Evolutionary conservation across 2,797 vertebrate genomes (phyloP).

Genomic region (Sibirionetta formosa): DNA sequence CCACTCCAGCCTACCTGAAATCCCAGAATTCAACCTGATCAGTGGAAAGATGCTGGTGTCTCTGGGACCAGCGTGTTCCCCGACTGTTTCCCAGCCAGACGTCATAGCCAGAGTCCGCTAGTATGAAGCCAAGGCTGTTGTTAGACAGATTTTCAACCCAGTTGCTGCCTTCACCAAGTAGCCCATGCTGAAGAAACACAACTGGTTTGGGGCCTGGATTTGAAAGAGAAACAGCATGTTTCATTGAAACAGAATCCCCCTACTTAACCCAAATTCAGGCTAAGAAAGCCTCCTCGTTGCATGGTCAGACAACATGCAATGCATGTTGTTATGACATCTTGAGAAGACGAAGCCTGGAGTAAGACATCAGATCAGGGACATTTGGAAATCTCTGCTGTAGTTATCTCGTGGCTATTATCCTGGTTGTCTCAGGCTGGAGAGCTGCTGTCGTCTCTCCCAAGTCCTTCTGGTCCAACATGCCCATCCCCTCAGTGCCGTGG

Average conservation of each 20-base stretch:
- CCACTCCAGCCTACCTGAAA: conserved; percentile 71
- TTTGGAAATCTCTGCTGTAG: background rate
- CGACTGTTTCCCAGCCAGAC: conserved; percentile 80
- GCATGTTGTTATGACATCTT: background rate
- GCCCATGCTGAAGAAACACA: conserved; percentile 74
- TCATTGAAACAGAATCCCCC: background rate
- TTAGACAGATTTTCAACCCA: conserved; percentile 77
- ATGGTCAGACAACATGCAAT: background rate
- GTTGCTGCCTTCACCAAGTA: conserved; percentile 59
- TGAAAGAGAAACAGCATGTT: background rate
- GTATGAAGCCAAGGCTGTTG: conserved; percentile 79
- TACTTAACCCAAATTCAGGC: background rate
- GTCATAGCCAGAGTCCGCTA: conserved; percentile 78
- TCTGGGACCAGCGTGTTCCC: conserved; percentile 69
- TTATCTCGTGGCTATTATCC: background rate
- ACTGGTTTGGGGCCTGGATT: conserved; percentile 42
- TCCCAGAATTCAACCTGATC: conserved; percentile 74
- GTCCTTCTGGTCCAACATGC: background rate
- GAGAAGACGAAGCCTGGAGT: background rate
- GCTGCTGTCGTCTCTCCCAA: background rate
- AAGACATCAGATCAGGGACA: background rate
- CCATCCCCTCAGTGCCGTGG: background rate
- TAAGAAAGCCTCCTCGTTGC: background rate
- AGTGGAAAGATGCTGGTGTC: conserved; percentile 60
- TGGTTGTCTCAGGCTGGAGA: background rate